phyloP scores from a whole-genome alignment of 2,888 invertebrate species.

The Hirtodrosophila histrioides region DNA sequence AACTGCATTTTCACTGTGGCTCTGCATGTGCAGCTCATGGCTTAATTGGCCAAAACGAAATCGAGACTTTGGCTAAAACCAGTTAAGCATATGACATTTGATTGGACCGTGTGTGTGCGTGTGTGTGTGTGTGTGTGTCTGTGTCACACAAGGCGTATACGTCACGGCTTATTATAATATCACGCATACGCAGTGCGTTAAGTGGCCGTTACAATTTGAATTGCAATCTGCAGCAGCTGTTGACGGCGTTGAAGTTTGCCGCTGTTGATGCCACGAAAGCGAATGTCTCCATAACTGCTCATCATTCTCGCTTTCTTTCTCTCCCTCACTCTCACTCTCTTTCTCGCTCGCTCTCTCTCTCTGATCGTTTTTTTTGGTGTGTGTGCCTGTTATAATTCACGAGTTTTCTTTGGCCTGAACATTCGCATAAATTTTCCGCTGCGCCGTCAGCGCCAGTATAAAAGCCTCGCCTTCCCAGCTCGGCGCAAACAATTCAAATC shows the following conservation, averaged over 20 bases:
- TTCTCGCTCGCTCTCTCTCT: slow-evolving; percentile 1
- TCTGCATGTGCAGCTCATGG: slow-evolving; percentile 40
- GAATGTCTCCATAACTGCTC: slow-evolving; percentile 49
- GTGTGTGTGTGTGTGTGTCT: slow-evolving; percentile 21
- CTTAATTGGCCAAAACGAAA: slow-evolving; percentile 71
- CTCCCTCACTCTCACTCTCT: background rate
- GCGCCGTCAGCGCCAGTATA: slow-evolving; percentile 80
- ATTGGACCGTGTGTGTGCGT: slow-evolving; percentile 26
- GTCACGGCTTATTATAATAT: slow-evolving; percentile 47
- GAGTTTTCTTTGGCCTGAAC: slow-evolving; percentile 59
- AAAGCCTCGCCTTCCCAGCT: slow-evolving; percentile 80
- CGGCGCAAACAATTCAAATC: slow-evolving; percentile 83
- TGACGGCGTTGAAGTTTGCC: slow-evolving; percentile 34
- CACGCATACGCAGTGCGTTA: slow-evolving; percentile 70
- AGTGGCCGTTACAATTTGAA: slow-evolving; percentile 69
- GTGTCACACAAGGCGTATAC: slow-evolving; percentile 48
- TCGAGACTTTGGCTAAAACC: slow-evolving; percentile 44
- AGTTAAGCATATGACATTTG: slow-evolving; percentile 53
- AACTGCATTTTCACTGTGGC: slow-evolving; percentile 51
- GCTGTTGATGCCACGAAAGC: slow-evolving; percentile 31
- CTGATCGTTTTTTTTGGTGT: slow-evolving; percentile 9
- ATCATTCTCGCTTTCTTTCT: slow-evolving; percentile 13
- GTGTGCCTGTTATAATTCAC: slow-evolving; percentile 26
- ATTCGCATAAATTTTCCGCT: slow-evolving; percentile 79
- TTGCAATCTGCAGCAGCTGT: slow-evolving; percentile 30